phyloP scores from a whole-genome alignment of 2,888 invertebrate species.

The Oligia fasciuncula region DNA sequence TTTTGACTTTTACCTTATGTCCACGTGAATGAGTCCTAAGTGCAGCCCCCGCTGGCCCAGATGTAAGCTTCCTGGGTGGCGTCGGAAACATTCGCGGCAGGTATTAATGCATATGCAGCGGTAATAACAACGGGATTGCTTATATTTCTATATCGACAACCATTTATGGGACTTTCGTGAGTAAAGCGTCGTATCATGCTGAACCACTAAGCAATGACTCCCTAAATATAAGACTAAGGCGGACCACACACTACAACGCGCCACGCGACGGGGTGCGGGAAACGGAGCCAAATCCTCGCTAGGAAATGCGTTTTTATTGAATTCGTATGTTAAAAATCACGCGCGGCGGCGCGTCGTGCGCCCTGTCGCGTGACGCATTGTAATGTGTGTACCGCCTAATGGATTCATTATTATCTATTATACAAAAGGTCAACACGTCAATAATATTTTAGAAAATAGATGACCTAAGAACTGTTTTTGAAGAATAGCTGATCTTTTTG shows the following conservation, averaged over 20 bases:
- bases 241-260: too few species aligned
- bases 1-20: not conserved
- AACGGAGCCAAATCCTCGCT: not conserved
- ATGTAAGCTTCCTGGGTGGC: slow-evolving; percentile 63
- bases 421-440: too few species aligned
- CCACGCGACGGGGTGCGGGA: too few species aligned
- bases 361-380: too few species aligned
- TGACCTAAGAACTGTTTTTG: too few species aligned
- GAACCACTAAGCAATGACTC: not conserved
- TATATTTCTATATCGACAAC: slow-evolving; percentile 7
- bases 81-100: slow-evolving; percentile 63
- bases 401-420: too few species aligned
- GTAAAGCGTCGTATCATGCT: not conserved
- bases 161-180: not conserved
- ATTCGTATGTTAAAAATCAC: not conserved
- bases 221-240: not conserved
- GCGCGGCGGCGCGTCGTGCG: too few species aligned
- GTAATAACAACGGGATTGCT: slow-evolving; percentile 35
- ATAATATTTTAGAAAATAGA: too few species aligned
- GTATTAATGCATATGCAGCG: slow-evolving; percentile 61
- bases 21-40: slow-evolving; percentile 22
- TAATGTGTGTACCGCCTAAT: too few species aligned
- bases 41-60: slow-evolving; percentile 59
- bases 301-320: not conserved
- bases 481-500: too few species aligned